A percentile compares a stretch with the other conserved stretches of the same genome.
phyloP scores from a whole-genome alignment of 2,113 vertebrate species.

The Paracanthobrama guichenoti region DNA sequence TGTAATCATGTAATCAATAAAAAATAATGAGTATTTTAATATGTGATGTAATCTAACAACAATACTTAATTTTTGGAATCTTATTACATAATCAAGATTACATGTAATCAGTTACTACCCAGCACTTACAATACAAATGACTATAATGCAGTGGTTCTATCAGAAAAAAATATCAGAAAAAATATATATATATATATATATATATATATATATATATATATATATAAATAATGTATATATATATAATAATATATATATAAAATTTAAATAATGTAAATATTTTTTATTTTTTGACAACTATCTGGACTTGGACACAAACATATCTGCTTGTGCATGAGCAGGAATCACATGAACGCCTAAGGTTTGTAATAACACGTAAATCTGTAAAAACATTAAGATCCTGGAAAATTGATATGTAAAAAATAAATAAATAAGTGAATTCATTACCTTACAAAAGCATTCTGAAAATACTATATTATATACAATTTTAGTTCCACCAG shows the following conservation, averaged over 20 bases:
- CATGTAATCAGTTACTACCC: too few species aligned
- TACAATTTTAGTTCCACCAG: neutral
- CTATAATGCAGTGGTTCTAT: neutral
- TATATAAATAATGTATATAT: too few species aligned
- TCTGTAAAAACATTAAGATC: neutral
- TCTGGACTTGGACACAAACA: neutral
- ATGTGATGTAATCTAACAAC: too few species aligned
- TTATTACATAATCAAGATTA: too few species aligned
- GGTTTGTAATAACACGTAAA: neutral
- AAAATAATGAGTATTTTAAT: too few species aligned
- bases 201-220: too few species aligned
- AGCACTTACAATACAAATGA: neutral
- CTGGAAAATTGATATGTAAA: too few species aligned
- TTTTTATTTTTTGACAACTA: neutral
- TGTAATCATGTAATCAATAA: too few species aligned
- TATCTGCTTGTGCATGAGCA: neutral
- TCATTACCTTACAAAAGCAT: neutral
- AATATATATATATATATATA: too few species aligned
- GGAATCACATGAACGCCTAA: neutral
- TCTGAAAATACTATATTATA: neutral
- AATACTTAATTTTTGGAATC: too few species aligned
- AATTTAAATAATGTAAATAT: too few species aligned
- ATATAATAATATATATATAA: neutral
- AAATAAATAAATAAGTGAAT: neutral
- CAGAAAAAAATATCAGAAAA: too few species aligned